Evolutionary conservation across 2,797 vertebrate genomes (phyloP), one percentile per base, ranked within the genome.

Genomic region (Distichodus sexfasciatus): DNA sequence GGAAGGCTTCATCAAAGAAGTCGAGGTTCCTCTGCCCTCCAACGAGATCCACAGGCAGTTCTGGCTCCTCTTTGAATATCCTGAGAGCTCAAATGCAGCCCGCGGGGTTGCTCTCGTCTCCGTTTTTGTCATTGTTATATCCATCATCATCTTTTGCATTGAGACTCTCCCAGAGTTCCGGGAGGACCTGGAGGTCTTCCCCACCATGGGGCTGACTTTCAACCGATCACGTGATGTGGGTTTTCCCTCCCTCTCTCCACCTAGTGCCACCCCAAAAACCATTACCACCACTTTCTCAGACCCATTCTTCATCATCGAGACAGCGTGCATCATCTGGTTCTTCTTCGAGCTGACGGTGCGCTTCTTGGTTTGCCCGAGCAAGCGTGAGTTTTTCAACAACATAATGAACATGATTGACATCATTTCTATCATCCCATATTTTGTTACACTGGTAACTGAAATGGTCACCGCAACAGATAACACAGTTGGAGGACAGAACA

Each of bases 321-420:
- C 96, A 0, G 92, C 93, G 55, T 99, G 97, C 86, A 95, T 99
- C 12, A 63, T 91, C 44, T 99, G 97, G 97, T 99, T 99, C 84
- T 93, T 93, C 83, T 97, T 99, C 0, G 97, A 99, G 75, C 88
- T 99, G 3, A 81, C 83, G 0, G 90, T 97, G 33, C 88, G 97
- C 3, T 98, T 99, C 70, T 33, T 91, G 2, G 95, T 94, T 17
- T 98, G 97, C 69, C 97, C 97, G n/a, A 98, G 96, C 90, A 98
- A 98, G 82, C 85, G 84, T 0, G 90, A 93, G 9, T 99, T 99
- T 88, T 98, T 98, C 87, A 92, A 90, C 80, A 96, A 97, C 86
- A 91, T 99, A 80, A 98, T 99, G 96, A 99, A 99, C 80, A 90
- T 96, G 29, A 99, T 99, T 0, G 97, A 99, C 82, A 88, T 99